These are phyloP conservation scores for Polia nebulosa DNA, from an alignment of 2,888 invertebrate species.

Conservation along the genomic window DNA sequence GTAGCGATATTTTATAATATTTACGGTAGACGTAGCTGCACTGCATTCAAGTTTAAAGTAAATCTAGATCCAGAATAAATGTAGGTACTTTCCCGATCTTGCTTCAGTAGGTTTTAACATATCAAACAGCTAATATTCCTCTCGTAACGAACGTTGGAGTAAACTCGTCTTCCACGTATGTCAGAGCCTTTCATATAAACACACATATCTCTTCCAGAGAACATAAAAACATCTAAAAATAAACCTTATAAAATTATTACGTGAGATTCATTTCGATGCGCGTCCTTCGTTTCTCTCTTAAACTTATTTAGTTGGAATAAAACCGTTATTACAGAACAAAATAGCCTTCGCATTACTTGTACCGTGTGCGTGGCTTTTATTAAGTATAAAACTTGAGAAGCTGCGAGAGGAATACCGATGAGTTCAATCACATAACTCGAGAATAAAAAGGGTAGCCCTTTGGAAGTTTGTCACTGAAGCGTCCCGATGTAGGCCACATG, in stretches of 20 bases:
- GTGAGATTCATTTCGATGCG: conserved; percentile 68
- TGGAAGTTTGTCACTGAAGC: conserved; percentile 71
- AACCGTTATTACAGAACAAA: conserved; percentile 64
- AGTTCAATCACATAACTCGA: conserved; percentile 80
- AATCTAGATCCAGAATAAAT: conserved; percentile 12
- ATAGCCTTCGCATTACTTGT: conserved; percentile 69
- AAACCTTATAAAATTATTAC: conserved; percentile 68
- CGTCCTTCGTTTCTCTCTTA: conserved; percentile 61
- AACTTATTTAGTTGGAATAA: conserved; percentile 64
- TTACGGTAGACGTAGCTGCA: background rate
- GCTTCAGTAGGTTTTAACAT: conserved; percentile 42
- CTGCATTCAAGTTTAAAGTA: conserved; percentile 12
- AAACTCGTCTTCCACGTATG: conserved; percentile 18
- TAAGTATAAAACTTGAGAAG: conserved; percentile 77
- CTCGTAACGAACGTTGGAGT: conserved; percentile 21
- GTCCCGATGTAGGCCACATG: conserved; percentile 74
- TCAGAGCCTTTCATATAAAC: conserved; percentile 19
- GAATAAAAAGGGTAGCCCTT: conserved; percentile 76
- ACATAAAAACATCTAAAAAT: conserved; percentile 36
- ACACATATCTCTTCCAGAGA: conserved; percentile 5
- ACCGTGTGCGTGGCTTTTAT: conserved; percentile 75
- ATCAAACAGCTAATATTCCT: conserved; percentile 35
- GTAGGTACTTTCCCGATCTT: background rate
- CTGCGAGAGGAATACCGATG: conserved; percentile 76
- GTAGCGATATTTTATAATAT: conserved; percentile 17